phyloP scores from a whole-genome alignment of 1,140 invertebrate species.

The Leptopilina boulardi region DNA sequence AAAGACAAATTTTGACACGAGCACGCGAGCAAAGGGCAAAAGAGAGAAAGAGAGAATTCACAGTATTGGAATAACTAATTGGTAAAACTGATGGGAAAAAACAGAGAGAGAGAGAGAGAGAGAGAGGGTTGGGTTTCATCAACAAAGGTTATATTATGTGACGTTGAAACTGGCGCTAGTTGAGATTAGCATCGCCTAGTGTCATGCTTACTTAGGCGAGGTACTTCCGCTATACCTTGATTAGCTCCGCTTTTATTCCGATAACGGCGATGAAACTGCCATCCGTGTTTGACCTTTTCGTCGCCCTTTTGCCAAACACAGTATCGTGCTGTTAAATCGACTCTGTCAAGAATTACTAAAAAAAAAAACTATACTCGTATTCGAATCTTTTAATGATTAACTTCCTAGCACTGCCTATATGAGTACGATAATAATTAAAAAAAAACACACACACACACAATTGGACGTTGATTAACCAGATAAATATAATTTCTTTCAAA shows the following conservation, averaged over 20 bases:
- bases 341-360: not conserved
- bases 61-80: not conserved
- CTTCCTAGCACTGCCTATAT: no score
- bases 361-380: constrained; percentile 3
- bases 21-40: not conserved
- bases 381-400: constrained; percentile 1
- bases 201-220: constrained; percentile 25
- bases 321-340: not conserved
- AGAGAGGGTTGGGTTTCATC: not conserved
- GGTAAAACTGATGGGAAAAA: not conserved
- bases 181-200: constrained; percentile 17
- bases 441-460: no score
- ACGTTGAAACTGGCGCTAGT: not conserved
- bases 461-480: no score
- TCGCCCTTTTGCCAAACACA: constrained; percentile 2
- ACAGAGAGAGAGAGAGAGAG: no score
- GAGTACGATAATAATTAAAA: no score
- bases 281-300: constrained; percentile 26
- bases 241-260: constrained; percentile 24
- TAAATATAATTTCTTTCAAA: no score
- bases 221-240: constrained; percentile 28
- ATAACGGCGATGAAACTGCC: constrained; percentile 22
- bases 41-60: no score
- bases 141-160: not conserved
- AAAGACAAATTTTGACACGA: constrained; percentile 27